A percentile compares a stretch with the other conserved stretches of the same genome.
These are phyloP conservation scores for Galendromus occidentalis DNA, from an alignment of 1,140 invertebrate species.

Conservation along the genomic window DNA sequence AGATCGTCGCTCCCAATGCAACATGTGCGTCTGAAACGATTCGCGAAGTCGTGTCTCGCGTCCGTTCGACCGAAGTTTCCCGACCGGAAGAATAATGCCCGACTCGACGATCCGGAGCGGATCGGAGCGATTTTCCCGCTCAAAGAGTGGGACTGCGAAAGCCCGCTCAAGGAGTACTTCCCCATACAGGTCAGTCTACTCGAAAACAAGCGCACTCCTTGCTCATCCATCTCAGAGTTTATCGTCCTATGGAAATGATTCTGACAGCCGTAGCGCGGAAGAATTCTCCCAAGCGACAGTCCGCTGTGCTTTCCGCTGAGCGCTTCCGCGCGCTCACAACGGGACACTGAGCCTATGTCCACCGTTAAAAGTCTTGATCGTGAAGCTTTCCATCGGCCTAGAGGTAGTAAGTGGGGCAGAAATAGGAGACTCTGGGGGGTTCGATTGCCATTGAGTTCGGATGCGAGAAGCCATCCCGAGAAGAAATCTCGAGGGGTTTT, in stretches of 20 bases:
- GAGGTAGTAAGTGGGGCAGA: no score
- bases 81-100: background rate
- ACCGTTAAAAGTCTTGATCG: no score
- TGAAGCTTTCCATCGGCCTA: no score
- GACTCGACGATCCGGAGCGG: background rate
- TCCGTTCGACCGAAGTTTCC: background rate
- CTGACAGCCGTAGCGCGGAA: background rate
- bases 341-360: background rate
- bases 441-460: no score
- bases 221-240: background rate
- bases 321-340: background rate
- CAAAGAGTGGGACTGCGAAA: background rate
- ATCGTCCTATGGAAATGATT: background rate
- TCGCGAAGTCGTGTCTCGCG: background rate
- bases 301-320: background rate
- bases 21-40: background rate
- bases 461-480: no score
- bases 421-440: no score
- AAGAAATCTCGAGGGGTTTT: no score
- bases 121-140: background rate
- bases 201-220: background rate
- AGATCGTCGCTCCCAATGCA: background rate
- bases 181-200: background rate
- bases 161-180: background rate
- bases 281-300: background rate